phyloP scores from a whole-genome alignment of 2,797 vertebrate genomes.

The Chloroceryle amazona region DNA sequence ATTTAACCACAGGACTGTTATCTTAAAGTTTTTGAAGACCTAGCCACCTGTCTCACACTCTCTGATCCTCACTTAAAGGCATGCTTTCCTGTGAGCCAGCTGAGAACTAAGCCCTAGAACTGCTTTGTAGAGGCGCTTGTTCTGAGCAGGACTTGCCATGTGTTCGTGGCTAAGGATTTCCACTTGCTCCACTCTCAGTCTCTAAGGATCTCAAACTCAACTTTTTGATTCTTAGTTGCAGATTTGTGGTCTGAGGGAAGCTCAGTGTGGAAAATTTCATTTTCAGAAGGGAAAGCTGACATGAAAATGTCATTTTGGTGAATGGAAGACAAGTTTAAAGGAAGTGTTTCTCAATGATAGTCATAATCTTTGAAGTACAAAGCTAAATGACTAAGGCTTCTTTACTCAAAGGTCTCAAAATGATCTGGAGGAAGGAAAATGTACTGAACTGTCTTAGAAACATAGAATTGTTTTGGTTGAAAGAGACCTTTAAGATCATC shows the following conservation, averaged over 20 bases:
- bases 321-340: background rate
- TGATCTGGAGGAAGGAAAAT: background rate
- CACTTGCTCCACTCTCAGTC: background rate
- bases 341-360: background rate
- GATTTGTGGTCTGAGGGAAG: background rate
- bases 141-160: background rate
- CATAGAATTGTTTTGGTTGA: background rate
- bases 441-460: background rate
- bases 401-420: background rate
- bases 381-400: background rate
- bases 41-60: background rate
- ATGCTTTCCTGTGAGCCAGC: background rate
- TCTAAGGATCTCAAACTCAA: background rate
- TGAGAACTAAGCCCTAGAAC: background rate
- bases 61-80: slow-evolving; percentile 11
- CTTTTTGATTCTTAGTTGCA: background rate
- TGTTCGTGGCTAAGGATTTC: background rate
- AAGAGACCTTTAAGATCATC: background rate
- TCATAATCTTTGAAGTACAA: background rate
- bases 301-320: background rate
- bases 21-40: slow-evolving; percentile 1
- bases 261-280: background rate
- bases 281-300: background rate
- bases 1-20: background rate
- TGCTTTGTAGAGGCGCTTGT: background rate